Evolutionary conservation across 2,888 invertebrate genomes (phyloP).

Genomic region (Drosophila formosana): DNA sequence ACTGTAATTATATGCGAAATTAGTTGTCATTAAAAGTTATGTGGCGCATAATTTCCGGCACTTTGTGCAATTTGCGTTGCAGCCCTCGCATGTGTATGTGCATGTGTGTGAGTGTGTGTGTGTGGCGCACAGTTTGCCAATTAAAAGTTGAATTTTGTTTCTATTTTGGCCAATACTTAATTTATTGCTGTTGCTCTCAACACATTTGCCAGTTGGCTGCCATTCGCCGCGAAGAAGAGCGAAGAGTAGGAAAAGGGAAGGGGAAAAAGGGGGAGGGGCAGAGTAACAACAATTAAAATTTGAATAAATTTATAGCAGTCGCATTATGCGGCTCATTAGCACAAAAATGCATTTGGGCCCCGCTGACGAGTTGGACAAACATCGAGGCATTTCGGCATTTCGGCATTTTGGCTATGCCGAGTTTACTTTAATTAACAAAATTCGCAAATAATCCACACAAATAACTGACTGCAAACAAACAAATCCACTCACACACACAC

Average conservation of each 20-base stretch:
- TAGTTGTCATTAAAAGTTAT: neutral
- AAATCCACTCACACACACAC: constrained; percentile 26
- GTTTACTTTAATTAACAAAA: constrained; percentile 75
- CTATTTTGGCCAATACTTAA: constrained; percentile 59
- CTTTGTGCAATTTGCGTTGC: neutral
- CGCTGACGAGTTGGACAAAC: constrained; percentile 63
- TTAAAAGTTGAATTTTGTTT: constrained; percentile 72
- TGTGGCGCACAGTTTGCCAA: constrained; percentile 60
- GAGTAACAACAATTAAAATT: constrained; percentile 60
- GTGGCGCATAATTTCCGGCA: neutral
- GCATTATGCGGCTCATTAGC: constrained; percentile 77
- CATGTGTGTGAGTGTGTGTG: constrained; percentile 4
- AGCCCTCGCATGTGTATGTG: constrained; percentile 12
- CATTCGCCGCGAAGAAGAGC: neutral
- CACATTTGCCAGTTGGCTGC: constrained; percentile 38
- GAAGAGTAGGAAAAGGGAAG: neutral
- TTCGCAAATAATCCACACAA: constrained; percentile 47
- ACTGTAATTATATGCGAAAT: neutral
- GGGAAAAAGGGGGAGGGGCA: no score
- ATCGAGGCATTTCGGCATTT: constrained; percentile 10
- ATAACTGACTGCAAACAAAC: constrained; percentile 33
- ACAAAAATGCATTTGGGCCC: constrained; percentile 36
- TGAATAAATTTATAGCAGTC: constrained; percentile 61
- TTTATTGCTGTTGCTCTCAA: constrained; percentile 41
- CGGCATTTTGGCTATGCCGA: constrained; percentile 2